Base-by-base conservation (phyloP, 2,888 invertebrate species). In the Eumacrocentrus americanus region DNA sequence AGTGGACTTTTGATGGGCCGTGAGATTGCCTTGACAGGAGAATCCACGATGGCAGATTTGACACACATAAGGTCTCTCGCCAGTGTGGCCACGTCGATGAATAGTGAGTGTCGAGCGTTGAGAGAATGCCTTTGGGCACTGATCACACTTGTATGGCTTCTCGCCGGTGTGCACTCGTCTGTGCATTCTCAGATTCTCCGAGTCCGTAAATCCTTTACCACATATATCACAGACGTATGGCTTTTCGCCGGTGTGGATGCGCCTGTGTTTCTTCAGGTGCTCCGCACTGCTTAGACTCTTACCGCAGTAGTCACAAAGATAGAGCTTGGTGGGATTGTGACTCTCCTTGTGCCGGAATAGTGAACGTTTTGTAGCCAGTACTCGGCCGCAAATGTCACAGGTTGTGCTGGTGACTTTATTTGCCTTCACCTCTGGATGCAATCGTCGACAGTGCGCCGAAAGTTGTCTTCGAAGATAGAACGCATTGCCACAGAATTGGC, bases 211-310 rank as follows among this genome's bases (percentile, higher is more conserved):
- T 11, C 78, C 81, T 65, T 83, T 83, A 34, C 82, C 83, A 65
- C 83, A 83, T 3, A 80, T 77, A 58, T 81, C 80, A 64, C 83
- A 83, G 0, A 81, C 81, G 61, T 82, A 82, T 0, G 83, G 82
- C 63, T 85, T 85, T 61, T 85, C 85, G 0, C 85, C 85, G 0
- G 83, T 84, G 64, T 86, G 86, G 18, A 83, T 82, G 14, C 82
- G 75, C 29, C 81, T 67, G 62, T 84, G 84, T 48, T 82, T 81
- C 64, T 83, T 82, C 29, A 84, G 70, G 20, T 82, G 82, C 37
- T 82, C 83, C 1, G 79, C 79, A 48, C 82, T 83, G 58, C 82
- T 82, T 14, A 85, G 73, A 61, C 82, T 81, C 68, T 84, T 84
- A 4, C 84, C 84, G 62, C 85, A 85, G 2, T 81, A 80, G 58